Percentiles rank a stretch among this genome's conserved stretches.
These are phyloP conservation scores for Phania funesta DNA, from an alignment of 2,888 invertebrate genomes.

Conservation along the genomic window DNA sequence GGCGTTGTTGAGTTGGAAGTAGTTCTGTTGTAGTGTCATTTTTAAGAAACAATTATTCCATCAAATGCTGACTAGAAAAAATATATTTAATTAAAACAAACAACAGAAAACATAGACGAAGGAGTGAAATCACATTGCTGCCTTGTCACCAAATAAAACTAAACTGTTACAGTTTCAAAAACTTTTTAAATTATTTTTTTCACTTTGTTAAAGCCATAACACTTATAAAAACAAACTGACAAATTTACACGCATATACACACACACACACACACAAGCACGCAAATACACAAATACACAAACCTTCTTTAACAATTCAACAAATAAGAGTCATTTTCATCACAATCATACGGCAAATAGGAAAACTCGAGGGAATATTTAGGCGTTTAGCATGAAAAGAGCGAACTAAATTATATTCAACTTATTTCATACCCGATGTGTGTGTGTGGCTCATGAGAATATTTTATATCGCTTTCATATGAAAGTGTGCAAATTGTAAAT, in stretches of 20 bases:
- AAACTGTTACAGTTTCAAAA: constrained; percentile 19
- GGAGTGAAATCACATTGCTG: neutral
- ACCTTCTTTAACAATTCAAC: neutral
- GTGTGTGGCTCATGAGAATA: neutral
- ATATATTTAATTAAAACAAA: too few species aligned
- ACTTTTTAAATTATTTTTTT: constrained; percentile 35
- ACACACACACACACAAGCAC: constrained; percentile 4
- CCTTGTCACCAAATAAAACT: constrained; percentile 17
- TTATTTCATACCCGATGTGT: neutral
- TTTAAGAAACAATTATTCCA: too few species aligned
- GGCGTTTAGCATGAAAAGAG: constrained; percentile 37
- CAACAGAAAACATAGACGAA: neutral
- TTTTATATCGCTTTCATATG: neutral
- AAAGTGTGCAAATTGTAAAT: neutral
- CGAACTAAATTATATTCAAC: constrained; percentile 12
- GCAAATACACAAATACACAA: neutral
- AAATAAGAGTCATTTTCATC: constrained; percentile 16
- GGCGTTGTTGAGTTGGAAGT: too few species aligned
- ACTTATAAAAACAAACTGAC: neutral
- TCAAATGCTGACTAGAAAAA: too few species aligned
- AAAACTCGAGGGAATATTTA: constrained; percentile 53
- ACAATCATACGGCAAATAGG: constrained; percentile 1
- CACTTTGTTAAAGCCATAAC: constrained; percentile 27
- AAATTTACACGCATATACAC: neutral
- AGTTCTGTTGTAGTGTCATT: too few species aligned